phyloP scores from a whole-genome alignment of 1,140 invertebrate species.

The Anoplolepis gracilipes region DNA sequence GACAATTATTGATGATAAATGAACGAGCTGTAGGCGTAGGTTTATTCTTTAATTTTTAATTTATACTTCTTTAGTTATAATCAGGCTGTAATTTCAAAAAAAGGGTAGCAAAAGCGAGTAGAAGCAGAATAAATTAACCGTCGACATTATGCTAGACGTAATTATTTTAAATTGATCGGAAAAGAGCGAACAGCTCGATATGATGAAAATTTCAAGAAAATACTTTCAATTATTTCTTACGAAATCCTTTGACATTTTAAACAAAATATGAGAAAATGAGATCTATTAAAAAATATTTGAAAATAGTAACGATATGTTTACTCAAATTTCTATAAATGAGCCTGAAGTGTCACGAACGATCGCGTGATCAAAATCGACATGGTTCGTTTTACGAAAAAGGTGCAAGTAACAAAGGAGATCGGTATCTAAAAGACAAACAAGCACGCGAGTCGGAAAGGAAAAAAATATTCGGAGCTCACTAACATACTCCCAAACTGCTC shows the following conservation, averaged over 20 bases:
- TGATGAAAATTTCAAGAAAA: constrained; percentile 38
- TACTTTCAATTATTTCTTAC: neutral
- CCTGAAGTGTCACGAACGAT: constrained; percentile 3
- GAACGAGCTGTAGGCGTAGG: constrained; percentile 32
- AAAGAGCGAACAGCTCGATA: constrained; percentile 59
- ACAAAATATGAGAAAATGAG: neutral
- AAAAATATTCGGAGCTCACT: constrained; percentile 32
- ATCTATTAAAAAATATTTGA: neutral
- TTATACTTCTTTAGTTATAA: constrained; percentile 59
- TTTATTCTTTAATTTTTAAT: constrained; percentile 28
- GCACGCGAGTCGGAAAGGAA: constrained; percentile 42
- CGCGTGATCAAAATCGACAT: constrained; percentile 54
- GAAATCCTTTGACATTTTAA: neutral
- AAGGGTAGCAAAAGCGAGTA: neutral
- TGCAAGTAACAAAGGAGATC: constrained; percentile 68
- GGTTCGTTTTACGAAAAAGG: constrained; percentile 60
- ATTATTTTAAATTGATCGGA: constrained; percentile 72
- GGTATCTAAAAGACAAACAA: constrained; percentile 71
- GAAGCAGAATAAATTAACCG: constrained; percentile 24
- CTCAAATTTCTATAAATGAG: constrained; percentile 51
- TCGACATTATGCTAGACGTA: constrained; percentile 48
- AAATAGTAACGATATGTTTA: neutral
- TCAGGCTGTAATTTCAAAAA: constrained; percentile 57
- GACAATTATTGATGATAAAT: constrained; percentile 37
- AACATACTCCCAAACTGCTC: constrained; percentile 43